A percentile compares a stretch with the other conserved stretches of the same genome.
phyloP scores from a whole-genome alignment of 1,140 invertebrate genomes.

The Coenobita brevimanus region DNA sequence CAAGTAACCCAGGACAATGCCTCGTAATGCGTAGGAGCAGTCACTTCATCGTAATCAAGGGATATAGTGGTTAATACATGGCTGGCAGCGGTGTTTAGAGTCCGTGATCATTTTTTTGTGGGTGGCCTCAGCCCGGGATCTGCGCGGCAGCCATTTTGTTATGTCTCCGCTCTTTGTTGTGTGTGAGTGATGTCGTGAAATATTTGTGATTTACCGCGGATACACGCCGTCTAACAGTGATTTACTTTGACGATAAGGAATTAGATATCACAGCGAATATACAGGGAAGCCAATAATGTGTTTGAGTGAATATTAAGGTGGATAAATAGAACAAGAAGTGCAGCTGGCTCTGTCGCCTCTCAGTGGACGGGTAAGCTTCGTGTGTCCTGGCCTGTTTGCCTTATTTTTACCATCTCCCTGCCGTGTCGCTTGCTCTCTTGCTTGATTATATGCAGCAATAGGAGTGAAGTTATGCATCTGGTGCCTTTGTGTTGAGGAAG shows the following conservation, averaged over 20 bases:
- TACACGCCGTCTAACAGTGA: constrained; percentile 49
- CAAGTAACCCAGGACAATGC: not conserved
- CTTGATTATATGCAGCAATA: constrained; percentile 50
- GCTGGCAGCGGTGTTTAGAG: constrained; percentile 33
- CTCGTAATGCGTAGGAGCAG: not conserved
- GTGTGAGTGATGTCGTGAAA: constrained; percentile 62
- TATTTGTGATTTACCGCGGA: constrained; percentile 61
- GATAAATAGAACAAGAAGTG: constrained; percentile 54
- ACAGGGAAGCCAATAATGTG: constrained; percentile 35
- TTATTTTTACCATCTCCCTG: constrained; percentile 23
- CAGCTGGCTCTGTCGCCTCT: constrained; percentile 45
- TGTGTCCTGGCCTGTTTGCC: constrained; percentile 20
- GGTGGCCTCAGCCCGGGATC: constrained; percentile 34
- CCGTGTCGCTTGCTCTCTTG: not conserved
- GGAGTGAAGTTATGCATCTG: constrained; percentile 20
- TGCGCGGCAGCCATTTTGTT: constrained; percentile 64
- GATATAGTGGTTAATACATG: constrained; percentile 4
- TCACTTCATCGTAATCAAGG: not conserved
- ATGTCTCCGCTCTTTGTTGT: constrained; percentile 59
- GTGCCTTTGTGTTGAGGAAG: not conserved
- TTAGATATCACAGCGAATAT: constrained; percentile 55
- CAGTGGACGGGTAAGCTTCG: constrained; percentile 48
- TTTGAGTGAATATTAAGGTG: constrained; percentile 44
- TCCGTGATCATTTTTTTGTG: constrained; percentile 19
- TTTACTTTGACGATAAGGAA: constrained; percentile 36